phyloP scores from a whole-genome alignment of 2,888 invertebrate species.

The Apomyelois bistriatella region DNA sequence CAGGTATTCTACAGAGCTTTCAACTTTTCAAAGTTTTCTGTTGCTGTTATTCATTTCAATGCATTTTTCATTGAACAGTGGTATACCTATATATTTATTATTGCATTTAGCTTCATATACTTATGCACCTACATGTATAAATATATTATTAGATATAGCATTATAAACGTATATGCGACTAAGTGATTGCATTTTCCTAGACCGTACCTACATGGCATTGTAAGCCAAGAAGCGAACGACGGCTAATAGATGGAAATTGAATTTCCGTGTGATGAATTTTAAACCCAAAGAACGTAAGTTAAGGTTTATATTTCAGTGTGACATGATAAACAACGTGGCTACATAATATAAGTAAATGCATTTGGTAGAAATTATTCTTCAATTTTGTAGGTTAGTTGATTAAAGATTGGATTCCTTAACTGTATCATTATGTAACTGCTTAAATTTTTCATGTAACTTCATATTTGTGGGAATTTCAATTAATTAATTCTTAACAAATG shows the following conservation, averaged over 20 bases:
- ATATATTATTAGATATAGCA: neutral
- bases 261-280: neutral
- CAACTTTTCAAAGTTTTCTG: neutral
- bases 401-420: too few relatives aligned
- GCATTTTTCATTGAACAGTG: too few relatives aligned
- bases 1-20: constrained; percentile 49
- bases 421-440: too few relatives aligned
- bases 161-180: neutral
- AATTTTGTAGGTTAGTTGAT: neutral
- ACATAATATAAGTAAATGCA: constrained; percentile 1
- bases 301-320: neutral
- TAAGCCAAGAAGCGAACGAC: constrained; percentile 3
- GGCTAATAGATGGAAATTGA: constrained; percentile 7
- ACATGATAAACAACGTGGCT: neutral
- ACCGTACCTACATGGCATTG: neutral
- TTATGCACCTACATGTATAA: too few relatives aligned
- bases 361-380: neutral
- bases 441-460: too few relatives aligned
- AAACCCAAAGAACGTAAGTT: neutral
- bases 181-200: constrained; percentile 10
- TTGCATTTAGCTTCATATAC: neutral
- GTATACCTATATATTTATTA: neutral
- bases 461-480: too few relatives aligned
- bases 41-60: neutral
- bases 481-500: neutral